These are phyloP conservation scores for Sciurus vulgaris DNA, from an alignment of 2,797 vertebrate genomes.

Conservation along the genomic window DNA sequence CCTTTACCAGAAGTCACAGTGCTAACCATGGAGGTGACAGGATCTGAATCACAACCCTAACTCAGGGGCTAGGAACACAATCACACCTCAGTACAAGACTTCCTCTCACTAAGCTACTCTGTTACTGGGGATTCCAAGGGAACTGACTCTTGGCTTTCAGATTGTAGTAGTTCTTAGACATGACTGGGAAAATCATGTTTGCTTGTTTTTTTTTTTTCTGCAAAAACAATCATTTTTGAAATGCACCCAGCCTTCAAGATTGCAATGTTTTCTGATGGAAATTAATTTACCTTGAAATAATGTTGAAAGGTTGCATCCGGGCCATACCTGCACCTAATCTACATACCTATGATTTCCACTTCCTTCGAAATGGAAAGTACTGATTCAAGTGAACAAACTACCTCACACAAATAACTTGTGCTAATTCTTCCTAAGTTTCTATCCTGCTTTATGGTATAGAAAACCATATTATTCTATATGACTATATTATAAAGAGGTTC, in stretches of 20 bases:
- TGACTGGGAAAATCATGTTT: neutral
- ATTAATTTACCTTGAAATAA: conserved; percentile 48
- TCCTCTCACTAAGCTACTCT: neutral
- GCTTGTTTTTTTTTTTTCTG: neutral
- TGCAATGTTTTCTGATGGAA: neutral
- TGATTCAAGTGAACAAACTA: conserved; percentile 40
- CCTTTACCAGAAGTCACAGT: neutral
- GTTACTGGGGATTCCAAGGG: neutral
- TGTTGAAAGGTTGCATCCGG: conserved; percentile 31
- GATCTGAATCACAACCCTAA: neutral
- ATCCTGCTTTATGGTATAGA: neutral
- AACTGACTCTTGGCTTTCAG: neutral
- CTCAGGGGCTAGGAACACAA: neutral
- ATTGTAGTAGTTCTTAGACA: neutral
- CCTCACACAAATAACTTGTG: neutral
- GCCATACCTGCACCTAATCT: neutral
- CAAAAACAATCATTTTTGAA: conserved; percentile 27
- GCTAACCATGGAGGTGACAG: neutral
- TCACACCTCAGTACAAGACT: neutral
- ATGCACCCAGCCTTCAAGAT: neutral
- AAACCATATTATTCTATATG: neutral
- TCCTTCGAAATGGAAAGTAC: conserved; percentile 48
- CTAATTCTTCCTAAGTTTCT: conserved; percentile 53
- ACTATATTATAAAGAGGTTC: conserved; percentile 1
- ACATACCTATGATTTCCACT: neutral